phyloP scores from a whole-genome alignment of 2,888 invertebrate genomes.

The Phrixothrix hirtus region DNA sequence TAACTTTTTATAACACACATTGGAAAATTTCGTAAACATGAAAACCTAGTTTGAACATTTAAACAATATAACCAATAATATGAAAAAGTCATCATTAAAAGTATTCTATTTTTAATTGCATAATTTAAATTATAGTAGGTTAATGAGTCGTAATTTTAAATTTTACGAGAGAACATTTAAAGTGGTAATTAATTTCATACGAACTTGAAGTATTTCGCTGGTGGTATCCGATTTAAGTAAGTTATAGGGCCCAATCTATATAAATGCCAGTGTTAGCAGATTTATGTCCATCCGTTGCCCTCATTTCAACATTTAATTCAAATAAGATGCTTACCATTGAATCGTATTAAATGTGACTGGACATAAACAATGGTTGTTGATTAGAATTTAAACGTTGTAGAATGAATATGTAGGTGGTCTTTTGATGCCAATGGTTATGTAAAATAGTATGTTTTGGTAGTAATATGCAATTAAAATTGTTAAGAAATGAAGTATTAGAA shows the following conservation, averaged over 20 bases:
- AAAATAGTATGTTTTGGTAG: no score
- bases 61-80: no score
- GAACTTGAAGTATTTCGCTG: slow-evolving; percentile 35
- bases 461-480: no score
- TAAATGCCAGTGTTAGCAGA: slow-evolving; percentile 52
- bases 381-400: slow-evolving; percentile 52
- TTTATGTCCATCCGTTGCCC: slow-evolving; percentile 45
- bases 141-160: slow-evolving; percentile 13
- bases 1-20: no score
- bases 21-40: no score
- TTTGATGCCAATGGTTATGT: no score
- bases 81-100: no score
- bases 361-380: slow-evolving; percentile 54
- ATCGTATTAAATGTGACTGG: slow-evolving; percentile 50
- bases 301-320: slow-evolving; percentile 50
- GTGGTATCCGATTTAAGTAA: slow-evolving; percentile 41
- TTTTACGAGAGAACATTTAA: slow-evolving; percentile 9
- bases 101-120: no score
- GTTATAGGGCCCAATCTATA: slow-evolving; percentile 50
- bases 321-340: slow-evolving; percentile 49
- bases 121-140: no score
- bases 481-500: no score
- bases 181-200: slow-evolving; percentile 31
- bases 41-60: no score
- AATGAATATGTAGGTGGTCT: slow-evolving; percentile 51